Base-by-base conservation (phyloP, 2,113 vertebrate species). In the Dissostichus mawsoni region DNA sequence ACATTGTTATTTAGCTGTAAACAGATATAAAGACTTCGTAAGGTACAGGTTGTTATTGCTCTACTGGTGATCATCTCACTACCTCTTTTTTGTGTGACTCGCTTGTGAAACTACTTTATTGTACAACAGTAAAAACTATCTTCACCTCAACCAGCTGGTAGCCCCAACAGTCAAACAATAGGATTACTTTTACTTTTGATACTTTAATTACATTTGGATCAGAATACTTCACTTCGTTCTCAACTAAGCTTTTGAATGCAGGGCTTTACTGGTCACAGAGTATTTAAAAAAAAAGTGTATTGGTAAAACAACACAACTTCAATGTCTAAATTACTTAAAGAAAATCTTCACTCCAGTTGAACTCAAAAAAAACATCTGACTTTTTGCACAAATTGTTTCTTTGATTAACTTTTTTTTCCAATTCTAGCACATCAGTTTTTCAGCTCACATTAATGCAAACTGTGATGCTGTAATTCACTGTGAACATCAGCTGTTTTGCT, bases 351-450 rank as follows among this genome's bases (percentile, higher is more conserved):
- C 17, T 62, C 1, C 0, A 17, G 41, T 56, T 61, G 2, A 48
- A 23, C 48, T 25, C 44, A 55, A 64, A 83, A 11, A 81, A 55
- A 45, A 86, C 71, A 86, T 82, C 48, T 84, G 79, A 87, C 62
- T 73, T 23, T 66, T 77, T 47, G 12, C 67, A 81, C 69, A 74
- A 59, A 18, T 68, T 65, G 23, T 12, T 50, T 57, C 50, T 67
- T 86, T 87, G 65, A 76, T 62, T 51, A 73, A 51, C 12, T 13
- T 10, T 47, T 61, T 78, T 9, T 61, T 82, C 18, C 57, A 68
- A n/a, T 53, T 72, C 18, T 8, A 56, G 61, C 12, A 51, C 12
- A 61, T 52, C 11, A 62, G 8, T 50, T 33, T 17, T 55, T 74
- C 59, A 72, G 45, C n/a, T 73, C 44, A 50, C 3, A 0, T 66